Conservation (phyloP, 2,888 invertebrate genomes). For the Cantharis rustica region DNA sequence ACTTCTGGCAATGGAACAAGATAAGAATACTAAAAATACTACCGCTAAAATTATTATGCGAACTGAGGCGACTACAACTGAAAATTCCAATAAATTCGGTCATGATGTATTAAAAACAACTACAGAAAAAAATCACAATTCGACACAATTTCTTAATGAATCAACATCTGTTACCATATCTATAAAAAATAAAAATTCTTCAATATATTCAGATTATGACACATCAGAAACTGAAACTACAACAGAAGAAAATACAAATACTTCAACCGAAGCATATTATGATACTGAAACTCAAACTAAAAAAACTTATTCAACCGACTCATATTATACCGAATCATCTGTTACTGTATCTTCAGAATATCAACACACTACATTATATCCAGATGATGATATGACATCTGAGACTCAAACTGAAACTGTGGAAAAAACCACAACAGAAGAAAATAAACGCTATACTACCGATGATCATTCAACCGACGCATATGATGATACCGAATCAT, state of each 20-base stretch:
- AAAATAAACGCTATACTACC: not conserved
- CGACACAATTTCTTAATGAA: too few species aligned
- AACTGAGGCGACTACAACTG: too few species aligned
- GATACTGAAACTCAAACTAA: too few species aligned
- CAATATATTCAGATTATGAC: not conserved
- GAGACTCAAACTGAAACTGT: not conserved
- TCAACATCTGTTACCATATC: not conserved
- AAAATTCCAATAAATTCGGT: too few species aligned
- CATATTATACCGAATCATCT: too few species aligned
- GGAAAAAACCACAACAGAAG: not conserved
- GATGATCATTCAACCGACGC: not conserved
- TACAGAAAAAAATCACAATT: not conserved
- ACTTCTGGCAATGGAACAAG: rapidly evolving
- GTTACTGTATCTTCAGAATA: too few species aligned
- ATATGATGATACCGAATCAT: too few species aligned
- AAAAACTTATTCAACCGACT: too few species aligned
- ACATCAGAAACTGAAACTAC: too few species aligned
- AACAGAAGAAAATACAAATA: too few species aligned
- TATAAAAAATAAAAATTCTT: not conserved
- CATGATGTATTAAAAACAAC: not conserved
- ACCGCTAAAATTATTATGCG: not conserved
- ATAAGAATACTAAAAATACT: not conserved
- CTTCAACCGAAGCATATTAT: too few species aligned
- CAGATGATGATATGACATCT: not conserved
- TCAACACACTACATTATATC: too few species aligned